Base-by-base conservation (phyloP, 2,113 vertebrate species). In the Nesogale talazaci region DNA sequence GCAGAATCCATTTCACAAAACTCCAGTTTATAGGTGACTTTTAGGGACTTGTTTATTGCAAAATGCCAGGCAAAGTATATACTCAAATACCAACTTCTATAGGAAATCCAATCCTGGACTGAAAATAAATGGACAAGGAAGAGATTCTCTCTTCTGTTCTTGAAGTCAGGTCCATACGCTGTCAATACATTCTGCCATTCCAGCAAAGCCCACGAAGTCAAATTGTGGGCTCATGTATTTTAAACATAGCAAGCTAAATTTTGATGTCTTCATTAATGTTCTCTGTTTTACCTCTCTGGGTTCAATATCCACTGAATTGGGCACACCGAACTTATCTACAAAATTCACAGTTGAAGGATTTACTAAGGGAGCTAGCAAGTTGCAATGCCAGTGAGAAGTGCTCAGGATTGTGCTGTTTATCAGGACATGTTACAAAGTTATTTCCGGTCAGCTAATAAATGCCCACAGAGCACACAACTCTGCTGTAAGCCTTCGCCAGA, bases 81-180 rank as follows among this genome's bases (percentile, higher is more conserved):
- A 46, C 29, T 52, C 16, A 15, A 19, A 12, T 38, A 2, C 31
- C 29, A 84, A 70, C 25, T 85, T 80, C 17, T 29, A 3, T 27
- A n/a, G 46, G 83, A 79, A 85, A 92, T 10, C 15, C 29, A 75
- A 42, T 81, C 20, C n/a, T 22, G 52, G 61, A 79, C 10, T 46
- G 19, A 89, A 87, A 94, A 86, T 85, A 83, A 77, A 81, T 15
- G 5, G 34, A 9, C 36, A 77, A 78, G 74, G 74, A 38, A 46
- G 12, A 52, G 17, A 6, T 23, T 86, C 65, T 56, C 34, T 83
- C 63, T 63, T 75, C 8, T 72, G 79, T 23, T 67, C 34, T 31
- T 22, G 23, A 40, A 74, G 38, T 52, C 42, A n/a, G 40, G 4
- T 56, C 40, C 38, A 76, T 36, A 17, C 14, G 38, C 67, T 90